Evolutionary conservation across 2,888 invertebrate species (phyloP), one percentile per base, ranked within the genome.

Genomic region (Melieria omissa): DNA sequence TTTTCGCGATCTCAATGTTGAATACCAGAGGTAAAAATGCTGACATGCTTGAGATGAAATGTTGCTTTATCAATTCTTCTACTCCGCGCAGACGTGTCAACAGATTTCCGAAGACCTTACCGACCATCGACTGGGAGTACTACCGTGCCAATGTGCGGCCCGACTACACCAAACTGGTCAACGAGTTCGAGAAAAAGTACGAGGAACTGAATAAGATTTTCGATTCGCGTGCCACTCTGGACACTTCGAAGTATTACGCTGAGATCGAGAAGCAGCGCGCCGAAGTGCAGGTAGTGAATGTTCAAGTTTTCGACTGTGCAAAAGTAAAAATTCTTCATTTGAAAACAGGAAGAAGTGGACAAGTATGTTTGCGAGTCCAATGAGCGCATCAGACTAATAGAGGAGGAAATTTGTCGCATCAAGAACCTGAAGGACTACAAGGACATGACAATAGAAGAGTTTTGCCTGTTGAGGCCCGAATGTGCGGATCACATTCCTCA

Each of bases 361-460:
- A 63, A 74, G 0, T 86, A 74, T 44, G 78, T 81, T 5, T 72
- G 47, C 1, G 75, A 78, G 12, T 87, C 87, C 0, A 75, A 83
- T 41, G 9, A 76, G 4, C 81, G 83, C 71, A 73, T 87, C 88
- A 89, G 63, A 4, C 0, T 47, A 0, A 89, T 88, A 75, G 86
- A 92, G 79, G 87, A 89, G 49, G 89, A 93, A 86, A 88, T 95
- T 6, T 88, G 87, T 0, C 88, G 89, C 47, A 87, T 94, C 74
- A 89, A 91, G 70, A 86, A 88, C 0, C 86, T 95, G 72, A 86
- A 95, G 76, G 93, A 95, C 1, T 93, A 91, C 72, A 90, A 90
- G 41, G 90, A 95, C 82, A 97, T 97, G 96, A 96, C 96, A 61
- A 79, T 81, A 78, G 96, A 97, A 86, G 96, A 97, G 82, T 93